Evolutionary conservation across 2,113 vertebrate species (phyloP), one percentile per base, ranked within the genome.

Genomic region (Nasalis larvatus): DNA sequence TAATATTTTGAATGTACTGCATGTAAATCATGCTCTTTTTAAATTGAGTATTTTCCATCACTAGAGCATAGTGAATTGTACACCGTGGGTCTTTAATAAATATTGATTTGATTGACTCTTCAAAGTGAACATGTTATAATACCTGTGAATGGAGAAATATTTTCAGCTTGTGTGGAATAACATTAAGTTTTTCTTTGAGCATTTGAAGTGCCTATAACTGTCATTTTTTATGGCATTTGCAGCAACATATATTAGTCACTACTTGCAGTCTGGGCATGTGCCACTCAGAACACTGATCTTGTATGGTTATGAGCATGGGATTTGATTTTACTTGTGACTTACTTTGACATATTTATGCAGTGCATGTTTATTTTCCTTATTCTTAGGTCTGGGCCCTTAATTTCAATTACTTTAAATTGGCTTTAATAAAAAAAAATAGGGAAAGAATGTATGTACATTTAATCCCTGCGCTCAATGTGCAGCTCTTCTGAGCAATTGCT

Each of bases 181-280:
- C 90, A 93, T 81, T 95, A 89, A 96, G 96, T 96, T 97, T 97
- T 93, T 96, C 91, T 96, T 93, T 92, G 86, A 97, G 96, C 47
- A 63, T 97, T 97, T 94, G 81, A 98, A 98, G 98, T 98, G 97
- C 98, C 98, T 98, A 54, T 92, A 90, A 56, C 95, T 97, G 80
- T 92, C 96, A 87, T 96, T 95, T 94, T 97, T 66, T 95, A n/a
- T 86, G 93, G 82, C 87, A 92, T 78, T 97, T 96, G 40, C 17
- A 92, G 32, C 80, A 77, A 81, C 69, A 32, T 87, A 10, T 30
- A 47, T 87, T 97, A 94, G 95, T 89, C 84, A 96, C 81, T 69
- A 52, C 56, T 84, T 80, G 82, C 8, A 83, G 97, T 98, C 96
- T 96, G 95, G 97, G 66, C 40, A 97, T 25, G 0, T 81, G 35